phyloP scores from a whole-genome alignment of 2,797 vertebrate genomes.

The Catharus ustulatus region DNA sequence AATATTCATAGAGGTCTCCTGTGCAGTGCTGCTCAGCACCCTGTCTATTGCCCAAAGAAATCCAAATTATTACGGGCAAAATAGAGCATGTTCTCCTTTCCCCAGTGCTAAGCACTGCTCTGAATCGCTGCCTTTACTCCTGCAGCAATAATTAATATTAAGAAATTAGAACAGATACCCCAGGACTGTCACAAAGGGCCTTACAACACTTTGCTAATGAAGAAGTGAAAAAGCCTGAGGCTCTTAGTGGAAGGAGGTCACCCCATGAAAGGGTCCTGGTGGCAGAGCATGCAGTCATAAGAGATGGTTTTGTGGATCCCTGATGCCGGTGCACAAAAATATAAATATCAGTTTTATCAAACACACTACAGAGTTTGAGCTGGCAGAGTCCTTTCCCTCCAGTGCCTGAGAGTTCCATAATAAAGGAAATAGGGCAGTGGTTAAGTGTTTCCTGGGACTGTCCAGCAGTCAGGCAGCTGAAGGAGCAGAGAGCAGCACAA shows the following conservation, averaged over 20 bases:
- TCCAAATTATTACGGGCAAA: not conserved
- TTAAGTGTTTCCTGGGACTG: not conserved
- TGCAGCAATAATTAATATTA: not conserved
- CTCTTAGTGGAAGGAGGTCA: not conserved
- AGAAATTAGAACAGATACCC: not conserved
- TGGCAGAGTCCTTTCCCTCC: not conserved
- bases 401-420: not conserved
- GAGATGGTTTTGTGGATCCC: not conserved
- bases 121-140: not conserved
- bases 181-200: not conserved
- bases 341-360: not conserved
- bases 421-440: not conserved
- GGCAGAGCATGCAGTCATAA: not conserved
- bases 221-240: not conserved
- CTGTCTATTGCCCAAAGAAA: not conserved
- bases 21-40: not conserved
- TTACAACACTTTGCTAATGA: not conserved
- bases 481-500: not conserved
- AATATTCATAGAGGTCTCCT: not conserved
- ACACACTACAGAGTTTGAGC: not conserved
- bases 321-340: not conserved
- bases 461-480: conserved; percentile 16
- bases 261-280: not conserved
- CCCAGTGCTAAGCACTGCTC: not conserved
- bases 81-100: not conserved